These are phyloP conservation scores for Hermodice carunculata DNA, from an alignment of 2,888 invertebrate genomes.

Conservation along the genomic window DNA sequence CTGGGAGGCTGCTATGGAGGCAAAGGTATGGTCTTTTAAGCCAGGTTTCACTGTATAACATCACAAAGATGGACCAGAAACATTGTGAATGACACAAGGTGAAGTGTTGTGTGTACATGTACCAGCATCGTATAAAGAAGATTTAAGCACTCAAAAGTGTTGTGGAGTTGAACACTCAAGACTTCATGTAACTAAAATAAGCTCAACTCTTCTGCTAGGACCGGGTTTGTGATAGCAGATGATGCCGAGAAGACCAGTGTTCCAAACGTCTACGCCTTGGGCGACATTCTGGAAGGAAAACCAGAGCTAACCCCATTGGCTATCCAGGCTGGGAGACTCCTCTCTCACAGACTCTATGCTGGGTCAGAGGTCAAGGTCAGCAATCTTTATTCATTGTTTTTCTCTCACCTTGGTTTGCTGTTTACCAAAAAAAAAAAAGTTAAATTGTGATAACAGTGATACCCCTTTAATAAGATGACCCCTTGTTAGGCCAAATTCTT, in stretches of 20 bases:
- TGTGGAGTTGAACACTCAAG: neutral
- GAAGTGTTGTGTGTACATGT: neutral
- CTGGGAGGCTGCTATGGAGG: no score
- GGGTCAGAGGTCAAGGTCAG: conserved; percentile 37
- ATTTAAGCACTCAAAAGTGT: neutral
- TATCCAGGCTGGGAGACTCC: conserved; percentile 57
- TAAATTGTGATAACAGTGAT: no score
- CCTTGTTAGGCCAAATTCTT: no score
- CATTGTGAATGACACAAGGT: no score
- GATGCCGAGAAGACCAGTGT: conserved; percentile 49
- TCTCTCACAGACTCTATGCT: conserved; percentile 58
- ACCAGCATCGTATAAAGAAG: neutral
- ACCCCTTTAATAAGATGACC: no score
- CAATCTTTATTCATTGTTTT: no score
- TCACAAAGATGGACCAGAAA: no score
- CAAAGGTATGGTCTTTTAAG: no score
- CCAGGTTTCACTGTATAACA: no score
- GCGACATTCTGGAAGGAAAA: conserved; percentile 81
- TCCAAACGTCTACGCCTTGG: conserved; percentile 56
- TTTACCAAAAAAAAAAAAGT: no score
- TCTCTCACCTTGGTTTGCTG: no score
- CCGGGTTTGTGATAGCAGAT: conserved; percentile 32
- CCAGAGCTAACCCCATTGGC: conserved; percentile 65
- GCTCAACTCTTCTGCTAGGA: conserved; percentile 25
- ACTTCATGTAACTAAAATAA: neutral